Conservation (phyloP, 1,140 invertebrate genomes). For the Brachionus sp. region DNA sequence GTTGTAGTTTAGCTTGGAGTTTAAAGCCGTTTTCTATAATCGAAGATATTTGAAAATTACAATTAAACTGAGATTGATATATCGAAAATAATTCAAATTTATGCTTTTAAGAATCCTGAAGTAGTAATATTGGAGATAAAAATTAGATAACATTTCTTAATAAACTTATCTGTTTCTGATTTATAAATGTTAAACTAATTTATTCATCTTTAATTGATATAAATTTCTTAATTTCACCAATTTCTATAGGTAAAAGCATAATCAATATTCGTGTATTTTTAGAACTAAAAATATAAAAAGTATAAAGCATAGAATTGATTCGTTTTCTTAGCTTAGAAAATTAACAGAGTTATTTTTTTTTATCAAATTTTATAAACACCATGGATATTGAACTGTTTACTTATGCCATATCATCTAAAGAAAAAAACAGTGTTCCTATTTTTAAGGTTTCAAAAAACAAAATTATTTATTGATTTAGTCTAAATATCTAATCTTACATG, state of each 20-base stretch:
- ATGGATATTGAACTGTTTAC: neutral
- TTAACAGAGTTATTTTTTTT: neutral
- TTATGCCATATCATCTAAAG: neutral
- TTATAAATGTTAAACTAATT: constrained; percentile 25
- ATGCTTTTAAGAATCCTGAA: neutral
- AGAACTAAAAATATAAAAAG: neutral
- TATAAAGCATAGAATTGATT: neutral
- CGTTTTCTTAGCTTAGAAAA: neutral
- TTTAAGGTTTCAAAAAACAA: neutral
- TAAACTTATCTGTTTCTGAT: neutral
- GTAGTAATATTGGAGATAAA: neutral
- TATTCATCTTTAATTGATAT: neutral
- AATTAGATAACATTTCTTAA: neutral
- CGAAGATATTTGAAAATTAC: too few relatives aligned
- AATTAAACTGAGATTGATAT: neutral
- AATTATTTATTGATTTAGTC: neutral
- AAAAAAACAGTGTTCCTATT: neutral
- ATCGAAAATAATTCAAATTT: neutral
- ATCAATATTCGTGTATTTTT: neutral
- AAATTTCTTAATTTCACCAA: constrained; percentile 20
- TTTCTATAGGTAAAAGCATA: neutral
- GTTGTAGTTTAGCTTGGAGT: too few relatives aligned
- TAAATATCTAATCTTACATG: neutral
- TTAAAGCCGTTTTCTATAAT: too few relatives aligned
- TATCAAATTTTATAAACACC: neutral